Conservation (phyloP, 2,113 vertebrate species). For the Tonatia bakeri region DNA sequence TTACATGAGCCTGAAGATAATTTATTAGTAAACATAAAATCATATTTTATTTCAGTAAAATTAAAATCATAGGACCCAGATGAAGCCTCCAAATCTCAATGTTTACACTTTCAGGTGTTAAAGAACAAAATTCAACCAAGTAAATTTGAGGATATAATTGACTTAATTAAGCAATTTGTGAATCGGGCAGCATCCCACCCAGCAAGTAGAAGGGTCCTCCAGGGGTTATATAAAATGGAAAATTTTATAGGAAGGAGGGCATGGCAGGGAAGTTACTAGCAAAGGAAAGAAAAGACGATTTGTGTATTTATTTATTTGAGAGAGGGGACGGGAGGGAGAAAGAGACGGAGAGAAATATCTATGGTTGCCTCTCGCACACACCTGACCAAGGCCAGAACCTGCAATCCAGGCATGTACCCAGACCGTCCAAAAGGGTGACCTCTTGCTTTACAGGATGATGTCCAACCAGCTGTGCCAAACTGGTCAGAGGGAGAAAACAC, state of each 20-base stretch:
- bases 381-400: too few species aligned
- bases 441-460: too few species aligned
- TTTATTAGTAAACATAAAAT: slow-evolving; percentile 20
- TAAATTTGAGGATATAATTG: background rate
- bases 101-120: background rate
- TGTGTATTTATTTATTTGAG: background rate
- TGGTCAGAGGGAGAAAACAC: background rate
- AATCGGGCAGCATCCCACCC: background rate
- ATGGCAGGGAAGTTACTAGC: background rate
- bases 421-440: too few species aligned
- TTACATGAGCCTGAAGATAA: background rate
- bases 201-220: background rate
- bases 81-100: background rate
- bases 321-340: too few species aligned
- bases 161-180: background rate
- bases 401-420: too few species aligned
- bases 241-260: too few species aligned
- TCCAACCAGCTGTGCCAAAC: too few species aligned
- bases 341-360: too few species aligned
- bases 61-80: background rate
- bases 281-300: background rate
- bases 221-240: background rate
- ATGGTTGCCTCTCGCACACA: too few species aligned
- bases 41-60: slow-evolving; percentile 10
- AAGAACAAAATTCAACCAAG: background rate